Percentiles rank a stretch among this genome's conserved stretches.
These are phyloP conservation scores for Malacoraja senta DNA, from an alignment of 2,797 vertebrate genomes.

Conservation along the genomic window DNA sequence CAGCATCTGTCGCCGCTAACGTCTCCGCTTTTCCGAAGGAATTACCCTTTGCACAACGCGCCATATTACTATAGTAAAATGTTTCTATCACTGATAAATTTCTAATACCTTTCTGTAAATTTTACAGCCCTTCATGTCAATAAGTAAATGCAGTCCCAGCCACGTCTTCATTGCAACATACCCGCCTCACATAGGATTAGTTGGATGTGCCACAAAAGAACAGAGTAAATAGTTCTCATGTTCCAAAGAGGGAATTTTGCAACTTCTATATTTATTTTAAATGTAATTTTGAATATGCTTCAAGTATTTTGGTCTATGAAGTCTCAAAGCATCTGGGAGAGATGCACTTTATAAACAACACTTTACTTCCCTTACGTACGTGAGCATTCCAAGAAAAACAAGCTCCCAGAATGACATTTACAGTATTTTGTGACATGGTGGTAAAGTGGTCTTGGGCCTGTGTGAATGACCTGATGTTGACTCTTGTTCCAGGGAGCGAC, in stretches of 20 bases:
- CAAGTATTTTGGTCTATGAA: background rate
- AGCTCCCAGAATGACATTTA: background rate
- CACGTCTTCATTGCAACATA: background rate
- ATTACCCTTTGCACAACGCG: background rate
- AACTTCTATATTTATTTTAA: background rate
- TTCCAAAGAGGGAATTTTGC: background rate
- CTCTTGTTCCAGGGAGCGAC: conserved; percentile 47
- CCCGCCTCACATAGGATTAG: background rate
- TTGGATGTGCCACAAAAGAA: background rate
- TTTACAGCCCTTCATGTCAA: background rate
- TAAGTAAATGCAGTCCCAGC: background rate
- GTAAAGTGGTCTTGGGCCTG: no score
- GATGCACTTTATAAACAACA: background rate
- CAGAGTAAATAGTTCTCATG: background rate
- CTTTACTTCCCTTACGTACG: background rate
- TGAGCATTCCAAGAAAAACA: background rate
- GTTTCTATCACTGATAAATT: background rate
- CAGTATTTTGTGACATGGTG: background rate
- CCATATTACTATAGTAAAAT: background rate
- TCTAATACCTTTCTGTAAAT: background rate
- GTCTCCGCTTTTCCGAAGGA: no score
- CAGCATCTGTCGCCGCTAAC: no score
- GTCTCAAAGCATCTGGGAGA: background rate
- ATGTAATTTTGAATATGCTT: background rate
- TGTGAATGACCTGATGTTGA: background rate